Base-by-base conservation (phyloP, 2,797 vertebrate genomes). In the Naso thynnoides region DNA sequence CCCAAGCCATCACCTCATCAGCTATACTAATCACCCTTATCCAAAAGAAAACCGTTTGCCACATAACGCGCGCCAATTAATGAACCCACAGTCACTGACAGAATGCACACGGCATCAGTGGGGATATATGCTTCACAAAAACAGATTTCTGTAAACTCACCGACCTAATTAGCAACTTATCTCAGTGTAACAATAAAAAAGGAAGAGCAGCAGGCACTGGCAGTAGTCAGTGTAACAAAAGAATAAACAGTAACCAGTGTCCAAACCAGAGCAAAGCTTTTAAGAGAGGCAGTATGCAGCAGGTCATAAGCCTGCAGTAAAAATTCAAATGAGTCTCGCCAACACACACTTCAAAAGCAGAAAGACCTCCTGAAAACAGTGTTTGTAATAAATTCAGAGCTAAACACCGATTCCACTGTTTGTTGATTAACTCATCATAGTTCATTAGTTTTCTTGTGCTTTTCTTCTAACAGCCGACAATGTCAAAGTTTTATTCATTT, bases 21-120 rank as follows among this genome's bases (percentile, higher is more conserved):
- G 88, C 88, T 77, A 89, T 83, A 81, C 76, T 90, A 88, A 90
- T 91, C 88, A 83, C 86, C 87, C 67, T 73, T 77, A 86, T 83
- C 83, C 83, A 81, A 86, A 79, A 78, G 81, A 90, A 87, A 88
- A 80, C 70, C 47, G 49, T 78, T 86, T 81, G 83, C 86, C 70
- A 77, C 86, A 84, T 81, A 79, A 63, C 67, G 7, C 41, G 53
- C 49, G 73, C 76, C 82, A 67, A 79, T 86, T 84, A 88, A 86
- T 88, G 81, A 77, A 74, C 88, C 76, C 68, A 72, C 76, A 63
- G 66, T 50, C 84, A 78, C 39, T 85, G 85, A 88, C 71, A 83
- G 73, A 78, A 78, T n/a, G 48, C 39, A 21, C 29, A 13, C 27
- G 47, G 70, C 64, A 73, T 84, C 83, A 61, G 78, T 66, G 57